phyloP scores from a whole-genome alignment of 2,888 invertebrate species.

The Hypena proboscidalis region DNA sequence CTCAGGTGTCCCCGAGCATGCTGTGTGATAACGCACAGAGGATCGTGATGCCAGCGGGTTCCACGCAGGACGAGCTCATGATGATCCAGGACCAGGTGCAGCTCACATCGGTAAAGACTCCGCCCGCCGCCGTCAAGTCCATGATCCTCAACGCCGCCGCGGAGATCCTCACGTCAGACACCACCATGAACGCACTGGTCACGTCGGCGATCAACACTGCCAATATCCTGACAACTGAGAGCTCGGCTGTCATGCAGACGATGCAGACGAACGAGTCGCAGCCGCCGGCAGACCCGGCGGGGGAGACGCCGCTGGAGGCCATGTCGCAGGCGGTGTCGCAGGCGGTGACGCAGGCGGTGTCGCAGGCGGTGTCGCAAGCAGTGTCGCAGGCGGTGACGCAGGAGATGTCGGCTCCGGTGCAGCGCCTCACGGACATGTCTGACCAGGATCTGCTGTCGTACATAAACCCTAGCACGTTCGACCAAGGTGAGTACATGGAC shows the following conservation, averaged over 20 bases:
- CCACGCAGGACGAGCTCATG: constrained; percentile 67
- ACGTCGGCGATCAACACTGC: constrained; percentile 83
- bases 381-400: constrained; percentile 80
- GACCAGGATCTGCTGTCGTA: constrained; percentile 95
- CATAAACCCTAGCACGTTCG: constrained; percentile 95
- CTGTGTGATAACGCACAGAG: constrained; percentile 67
- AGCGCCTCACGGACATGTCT: constrained; percentile 92
- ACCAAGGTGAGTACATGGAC: constrained; percentile 88
- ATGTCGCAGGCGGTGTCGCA: constrained; percentile 83
- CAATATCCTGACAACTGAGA: constrained; percentile 74
- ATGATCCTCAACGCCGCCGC: constrained; percentile 91
- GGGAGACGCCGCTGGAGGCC: constrained; percentile 70
- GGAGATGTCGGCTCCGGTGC: constrained; percentile 86
- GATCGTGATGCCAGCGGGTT: constrained; percentile 51
- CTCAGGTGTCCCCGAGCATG: constrained; percentile 85
- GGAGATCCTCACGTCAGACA: constrained; percentile 88
- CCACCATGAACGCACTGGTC: constrained; percentile 84
- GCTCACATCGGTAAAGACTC: constrained; percentile 78
- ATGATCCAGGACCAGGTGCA: constrained; percentile 72
- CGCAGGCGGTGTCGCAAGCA: constrained; percentile 79
- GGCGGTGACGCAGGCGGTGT: constrained; percentile 78
- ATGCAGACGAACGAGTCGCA: constrained; percentile 53
- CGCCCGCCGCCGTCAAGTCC: constrained; percentile 88
- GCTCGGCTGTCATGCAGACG: constrained; percentile 31
- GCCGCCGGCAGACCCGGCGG: constrained; percentile 65